Base-by-base conservation (phyloP, 2,888 invertebrate genomes). In the Caenorhabditis macrosperma region DNA sequence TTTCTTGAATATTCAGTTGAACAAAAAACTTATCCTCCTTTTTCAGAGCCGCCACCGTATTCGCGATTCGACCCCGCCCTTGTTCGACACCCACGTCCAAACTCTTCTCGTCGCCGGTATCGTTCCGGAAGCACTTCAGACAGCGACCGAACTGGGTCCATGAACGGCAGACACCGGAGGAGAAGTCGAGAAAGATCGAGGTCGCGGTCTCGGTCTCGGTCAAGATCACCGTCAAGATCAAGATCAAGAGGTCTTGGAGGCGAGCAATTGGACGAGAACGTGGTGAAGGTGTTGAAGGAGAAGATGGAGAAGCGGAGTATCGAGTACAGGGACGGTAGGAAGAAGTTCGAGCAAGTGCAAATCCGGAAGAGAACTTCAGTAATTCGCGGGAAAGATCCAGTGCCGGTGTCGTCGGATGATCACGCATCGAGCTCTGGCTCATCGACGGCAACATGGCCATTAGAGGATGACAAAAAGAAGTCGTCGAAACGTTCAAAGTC, bases 21-120 rank as follows among this genome's bases (percentile, higher is more conserved):
- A n/a, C n/a, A n/a, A n/a, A n/a, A n/a, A n/a, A n/a, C 33, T 33
- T 33, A 33, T 33, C 33, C 38, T 0, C 38, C 22, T 46, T 10
- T 46, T 69, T 30, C 60, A 71, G 69, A 71, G 54, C 69, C 69
- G 2, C 69, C 69, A 6, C 69, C 69, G 22, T 71, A 61, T 26
- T 61, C 69, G 15, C 69, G 52, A 5, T 6, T 20, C 6, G 69
- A 71, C 44, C 69, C 69, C 46, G 68, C 30, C n/a, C n/a, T 0
- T 46, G 64, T 52, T n/a, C n/a, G n/a, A n/a, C n/a, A n/a, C n/a
- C 22, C 55, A 2, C 1, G n/a, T 1, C 55, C 66, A 15, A 38
- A 26, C 44, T 68, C 68, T 48, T 57, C 57, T 20, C 44, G 17
- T 4, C 44, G 44, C 6, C 44, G 17, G 4, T 44, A 44, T 17